phyloP scores from a whole-genome alignment of 2,888 invertebrate species.

The Synergus itoensis region DNA sequence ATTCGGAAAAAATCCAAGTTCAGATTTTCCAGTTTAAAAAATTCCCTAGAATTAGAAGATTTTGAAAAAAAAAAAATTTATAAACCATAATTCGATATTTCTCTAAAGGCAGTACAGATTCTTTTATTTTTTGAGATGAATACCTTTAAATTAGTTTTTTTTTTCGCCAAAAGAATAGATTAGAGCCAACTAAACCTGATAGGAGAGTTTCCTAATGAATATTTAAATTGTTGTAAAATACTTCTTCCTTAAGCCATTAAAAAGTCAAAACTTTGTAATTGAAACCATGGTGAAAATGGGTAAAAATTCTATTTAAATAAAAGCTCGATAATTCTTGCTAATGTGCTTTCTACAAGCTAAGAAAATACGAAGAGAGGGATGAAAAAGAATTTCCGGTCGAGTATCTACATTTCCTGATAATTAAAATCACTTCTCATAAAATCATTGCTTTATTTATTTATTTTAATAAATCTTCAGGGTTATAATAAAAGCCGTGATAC shows the following conservation, averaged over 20 bases:
- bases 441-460: not conserved
- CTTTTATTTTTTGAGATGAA: too few species aligned
- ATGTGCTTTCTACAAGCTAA: conserved; percentile 24
- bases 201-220: conserved; percentile 18
- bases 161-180: not conserved
- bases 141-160: not conserved
- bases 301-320: conserved; percentile 34
- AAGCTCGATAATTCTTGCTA: conserved; percentile 15
- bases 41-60: too few species aligned
- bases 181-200: not conserved
- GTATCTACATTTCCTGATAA: conserved; percentile 8
- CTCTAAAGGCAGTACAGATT: too few species aligned
- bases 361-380: not conserved
- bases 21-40: too few species aligned
- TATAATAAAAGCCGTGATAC: not conserved
- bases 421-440: not conserved
- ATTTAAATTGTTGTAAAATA: conserved; percentile 28
- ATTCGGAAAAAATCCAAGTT: too few species aligned
- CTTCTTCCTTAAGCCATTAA: not conserved
- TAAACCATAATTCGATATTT: too few species aligned
- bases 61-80: not conserved
- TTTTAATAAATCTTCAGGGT: not conserved
- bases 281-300: conserved; percentile 11
- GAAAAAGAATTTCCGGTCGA: not conserved
- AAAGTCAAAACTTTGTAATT: conserved; percentile 11